Evolutionary conservation across 1,140 invertebrate genomes (phyloP).

Genomic region (Aporrectodea caliginosa): DNA sequence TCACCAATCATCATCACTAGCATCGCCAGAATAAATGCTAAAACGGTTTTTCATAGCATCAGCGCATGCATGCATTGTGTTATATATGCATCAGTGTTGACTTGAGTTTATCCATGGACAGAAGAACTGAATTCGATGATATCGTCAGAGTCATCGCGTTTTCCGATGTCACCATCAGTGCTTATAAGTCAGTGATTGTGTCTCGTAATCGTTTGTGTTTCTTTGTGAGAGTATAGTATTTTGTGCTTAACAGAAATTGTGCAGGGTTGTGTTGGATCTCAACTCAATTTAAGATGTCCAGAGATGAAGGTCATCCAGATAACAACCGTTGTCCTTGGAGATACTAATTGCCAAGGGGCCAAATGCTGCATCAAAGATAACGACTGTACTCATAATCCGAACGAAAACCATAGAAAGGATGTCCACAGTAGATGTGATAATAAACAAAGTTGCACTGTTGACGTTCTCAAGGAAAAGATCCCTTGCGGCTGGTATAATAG

Average conservation of each 20-base stretch:
- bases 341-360: neutral
- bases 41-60: too few species aligned
- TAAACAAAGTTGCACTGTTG: neutral
- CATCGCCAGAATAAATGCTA: too few species aligned
- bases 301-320: neutral
- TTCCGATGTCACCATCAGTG: too few species aligned
- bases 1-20: too few species aligned
- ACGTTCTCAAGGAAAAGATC: neutral
- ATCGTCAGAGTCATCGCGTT: too few species aligned
- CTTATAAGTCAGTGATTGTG: too few species aligned
- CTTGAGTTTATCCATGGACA: too few species aligned
- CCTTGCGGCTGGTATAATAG: neutral
- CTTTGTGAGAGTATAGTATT: too few species aligned
- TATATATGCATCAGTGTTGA: too few species aligned
- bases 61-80: too few species aligned
- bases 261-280: neutral
- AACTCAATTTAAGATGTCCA: neutral
- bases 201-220: too few species aligned
- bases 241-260: neutral
- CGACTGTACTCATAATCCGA: neutral
- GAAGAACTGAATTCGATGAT: too few species aligned
- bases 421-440: neutral
- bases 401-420: neutral
- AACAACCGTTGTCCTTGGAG: neutral
- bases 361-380: neutral